phyloP scores from a whole-genome alignment of 2,113 vertebrate genomes.

The Anhinga rufa region DNA sequence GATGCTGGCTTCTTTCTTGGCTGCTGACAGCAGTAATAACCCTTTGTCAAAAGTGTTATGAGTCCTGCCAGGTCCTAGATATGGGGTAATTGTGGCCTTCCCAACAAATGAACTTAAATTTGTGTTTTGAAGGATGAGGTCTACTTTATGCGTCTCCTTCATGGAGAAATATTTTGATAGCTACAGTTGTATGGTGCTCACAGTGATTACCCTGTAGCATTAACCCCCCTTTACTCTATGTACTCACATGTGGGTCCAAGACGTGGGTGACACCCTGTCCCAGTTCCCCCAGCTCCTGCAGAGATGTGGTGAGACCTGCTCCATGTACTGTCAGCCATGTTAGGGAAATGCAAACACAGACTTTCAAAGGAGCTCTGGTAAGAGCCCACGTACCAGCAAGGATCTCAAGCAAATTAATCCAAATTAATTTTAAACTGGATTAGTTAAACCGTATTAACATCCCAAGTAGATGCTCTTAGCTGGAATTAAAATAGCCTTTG shows the following conservation, averaged over 20 bases:
- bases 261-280: not conserved
- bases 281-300: not conserved
- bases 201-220: not conserved
- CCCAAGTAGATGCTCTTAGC: not conserved
- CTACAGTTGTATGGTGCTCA: not conserved
- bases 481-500: not conserved
- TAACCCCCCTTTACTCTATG: not conserved
- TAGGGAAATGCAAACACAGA: not conserved
- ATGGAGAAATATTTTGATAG: not conserved
- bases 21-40: not conserved
- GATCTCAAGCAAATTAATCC: not conserved
- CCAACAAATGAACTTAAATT: not conserved
- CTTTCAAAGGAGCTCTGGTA: not conserved
- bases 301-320: not conserved
- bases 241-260: not conserved
- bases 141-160: not conserved
- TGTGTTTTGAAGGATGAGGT: not conserved
- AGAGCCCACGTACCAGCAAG: not conserved
- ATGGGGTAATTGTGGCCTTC: not conserved
- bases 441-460: not conserved
- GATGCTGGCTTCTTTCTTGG: not conserved
- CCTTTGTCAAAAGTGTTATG: not conserved
- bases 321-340: not conserved
- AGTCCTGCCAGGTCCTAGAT: not conserved
- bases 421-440: slow-evolving; percentile 2